phyloP scores from a whole-genome alignment of 2,113 vertebrate species.

The Neolamprologus sp. region DNA sequence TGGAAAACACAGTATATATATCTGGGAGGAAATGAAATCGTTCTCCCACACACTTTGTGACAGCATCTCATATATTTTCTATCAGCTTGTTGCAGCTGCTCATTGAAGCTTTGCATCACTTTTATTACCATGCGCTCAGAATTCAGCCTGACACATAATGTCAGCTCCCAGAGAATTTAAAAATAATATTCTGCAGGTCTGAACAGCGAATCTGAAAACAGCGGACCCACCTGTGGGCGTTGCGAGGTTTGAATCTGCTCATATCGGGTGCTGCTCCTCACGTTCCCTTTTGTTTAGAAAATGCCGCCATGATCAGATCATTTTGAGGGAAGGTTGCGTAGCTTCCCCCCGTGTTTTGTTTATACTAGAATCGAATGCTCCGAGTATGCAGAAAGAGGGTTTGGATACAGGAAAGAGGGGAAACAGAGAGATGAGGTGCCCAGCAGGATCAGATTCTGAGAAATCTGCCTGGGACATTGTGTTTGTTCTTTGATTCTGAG shows the following conservation, averaged over 20 bases:
- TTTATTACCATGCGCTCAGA: neutral
- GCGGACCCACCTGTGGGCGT: neutral
- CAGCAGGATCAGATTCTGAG: neutral
- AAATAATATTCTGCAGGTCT: neutral
- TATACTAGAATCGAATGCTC: neutral
- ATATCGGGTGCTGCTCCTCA: neutral
- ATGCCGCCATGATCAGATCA: neutral
- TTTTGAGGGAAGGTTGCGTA: neutral
- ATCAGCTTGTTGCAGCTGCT: neutral
- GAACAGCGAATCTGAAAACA: neutral
- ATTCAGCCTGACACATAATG: neutral
- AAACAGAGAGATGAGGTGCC: neutral
- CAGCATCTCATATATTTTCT: neutral
- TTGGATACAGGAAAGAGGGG: neutral
- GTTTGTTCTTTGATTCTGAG: constrained; percentile 1
- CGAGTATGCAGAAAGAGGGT: neutral
- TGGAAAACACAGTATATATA: neutral
- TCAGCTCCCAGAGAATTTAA: neutral
- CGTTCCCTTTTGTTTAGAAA: neutral
- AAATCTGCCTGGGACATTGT: neutral
- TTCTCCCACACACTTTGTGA: neutral
- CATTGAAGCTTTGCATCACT: neutral
- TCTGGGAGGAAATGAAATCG: neutral
- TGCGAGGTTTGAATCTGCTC: neutral
- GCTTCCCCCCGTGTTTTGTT: neutral